phyloP scores from a whole-genome alignment of 2,888 invertebrate genomes.

The Choristoneura rosaceana region DNA sequence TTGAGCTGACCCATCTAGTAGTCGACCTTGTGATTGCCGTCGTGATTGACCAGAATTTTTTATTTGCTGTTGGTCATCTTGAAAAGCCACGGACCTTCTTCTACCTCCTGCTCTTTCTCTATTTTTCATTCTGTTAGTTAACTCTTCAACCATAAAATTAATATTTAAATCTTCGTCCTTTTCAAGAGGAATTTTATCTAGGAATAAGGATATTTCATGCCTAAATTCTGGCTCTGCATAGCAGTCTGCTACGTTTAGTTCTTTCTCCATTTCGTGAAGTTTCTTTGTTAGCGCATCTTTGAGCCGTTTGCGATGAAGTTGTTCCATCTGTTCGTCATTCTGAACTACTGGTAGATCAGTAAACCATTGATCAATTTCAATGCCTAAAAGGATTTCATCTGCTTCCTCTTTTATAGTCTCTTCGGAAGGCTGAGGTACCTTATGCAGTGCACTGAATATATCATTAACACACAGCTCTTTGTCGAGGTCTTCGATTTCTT shows the following conservation, averaged over 20 bases:
- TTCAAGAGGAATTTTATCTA: slow-evolving; percentile 56
- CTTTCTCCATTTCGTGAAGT: slow-evolving; percentile 58
- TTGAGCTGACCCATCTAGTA: not conserved
- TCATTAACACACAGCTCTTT: slow-evolving; percentile 52
- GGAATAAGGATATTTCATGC: slow-evolving; percentile 54
- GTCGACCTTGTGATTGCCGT: not conserved
- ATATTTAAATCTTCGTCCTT: slow-evolving; percentile 50
- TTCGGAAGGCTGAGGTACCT: slow-evolving; percentile 63
- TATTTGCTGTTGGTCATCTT: slow-evolving; percentile 49
- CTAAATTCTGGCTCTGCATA: slow-evolving; percentile 51
- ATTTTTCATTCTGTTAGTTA: slow-evolving; percentile 61
- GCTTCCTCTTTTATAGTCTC: slow-evolving; percentile 63
- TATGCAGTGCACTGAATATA: slow-evolving; percentile 58
- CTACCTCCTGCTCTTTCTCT: slow-evolving; percentile 44
- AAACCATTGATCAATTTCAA: slow-evolving; percentile 70
- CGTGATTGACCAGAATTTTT: not conserved
- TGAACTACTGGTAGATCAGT: slow-evolving; percentile 58
- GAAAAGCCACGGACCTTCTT: slow-evolving; percentile 52
- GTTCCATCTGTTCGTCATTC: slow-evolving; percentile 48
- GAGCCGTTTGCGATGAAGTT: slow-evolving; percentile 52
- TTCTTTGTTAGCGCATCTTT: slow-evolving; percentile 61
- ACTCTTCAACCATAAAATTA: slow-evolving; percentile 59
- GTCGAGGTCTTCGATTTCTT: slow-evolving; percentile 53
- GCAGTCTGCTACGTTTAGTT: slow-evolving; percentile 44
- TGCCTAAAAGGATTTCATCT: slow-evolving; percentile 61